These are phyloP conservation scores for Calosoma granatense DNA, from an alignment of 1,140 invertebrate species.

Conservation along the genomic window DNA sequence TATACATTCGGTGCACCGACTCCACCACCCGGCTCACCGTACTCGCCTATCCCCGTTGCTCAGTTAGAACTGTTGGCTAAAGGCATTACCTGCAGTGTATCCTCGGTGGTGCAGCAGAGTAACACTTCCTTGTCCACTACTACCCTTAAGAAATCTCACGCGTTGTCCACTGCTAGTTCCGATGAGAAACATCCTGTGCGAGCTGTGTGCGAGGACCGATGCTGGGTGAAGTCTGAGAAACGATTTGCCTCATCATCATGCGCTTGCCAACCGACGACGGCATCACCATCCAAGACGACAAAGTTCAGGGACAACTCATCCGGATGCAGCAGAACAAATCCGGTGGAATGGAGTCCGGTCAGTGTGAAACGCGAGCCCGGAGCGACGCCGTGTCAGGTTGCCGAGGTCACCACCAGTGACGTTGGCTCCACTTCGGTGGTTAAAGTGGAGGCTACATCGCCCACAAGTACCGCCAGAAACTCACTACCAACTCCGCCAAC, in stretches of 20 bases:
- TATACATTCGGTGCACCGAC: slow-evolving; percentile 56
- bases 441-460: slow-evolving; percentile 40
- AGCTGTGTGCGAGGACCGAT: slow-evolving; percentile 17
- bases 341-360: slow-evolving; percentile 39
- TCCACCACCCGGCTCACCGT: slow-evolving; percentile 55
- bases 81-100: slow-evolving; percentile 28
- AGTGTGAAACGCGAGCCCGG: slow-evolving; percentile 49
- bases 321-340: slow-evolving; percentile 45
- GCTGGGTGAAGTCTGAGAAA: slow-evolving; percentile 25
- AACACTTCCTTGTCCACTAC: neutral
- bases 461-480: too few species aligned
- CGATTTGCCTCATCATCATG: neutral
- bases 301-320: slow-evolving; percentile 16
- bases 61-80: slow-evolving; percentile 50
- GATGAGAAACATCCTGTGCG: neutral
- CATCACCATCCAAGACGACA: slow-evolving; percentile 2
- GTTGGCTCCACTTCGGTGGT: slow-evolving; percentile 39
- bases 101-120: neutral
- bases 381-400: slow-evolving; percentile 47
- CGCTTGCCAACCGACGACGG: neutral
- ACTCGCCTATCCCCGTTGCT: slow-evolving; percentile 50
- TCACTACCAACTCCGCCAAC: too few species aligned
- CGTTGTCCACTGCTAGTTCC: neutral
- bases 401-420: slow-evolving; percentile 51
- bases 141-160: neutral